These are phyloP conservation scores for Trachurus trachurus DNA, from an alignment of 2,797 vertebrate genomes.

Conservation along the genomic window DNA sequence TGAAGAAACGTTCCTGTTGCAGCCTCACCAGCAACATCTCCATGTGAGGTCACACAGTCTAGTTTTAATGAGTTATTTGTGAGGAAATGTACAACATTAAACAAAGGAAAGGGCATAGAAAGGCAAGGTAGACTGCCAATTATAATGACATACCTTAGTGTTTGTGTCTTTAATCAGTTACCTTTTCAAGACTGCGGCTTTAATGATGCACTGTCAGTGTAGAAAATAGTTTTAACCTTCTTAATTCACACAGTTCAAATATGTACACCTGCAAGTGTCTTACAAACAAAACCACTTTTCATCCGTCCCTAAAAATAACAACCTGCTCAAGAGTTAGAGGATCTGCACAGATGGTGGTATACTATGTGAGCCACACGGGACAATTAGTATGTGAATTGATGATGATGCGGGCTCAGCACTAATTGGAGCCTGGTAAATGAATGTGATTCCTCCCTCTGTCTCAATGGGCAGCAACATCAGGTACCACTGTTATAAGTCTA, in stretches of 20 bases:
- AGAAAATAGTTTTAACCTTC: slow-evolving; percentile 10
- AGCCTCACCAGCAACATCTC: slow-evolving; percentile 1
- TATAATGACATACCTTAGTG: slow-evolving; percentile 20
- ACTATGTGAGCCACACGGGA: slow-evolving; percentile 74
- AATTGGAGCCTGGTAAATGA: slow-evolving; percentile 84
- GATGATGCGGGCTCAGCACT: slow-evolving; percentile 82
- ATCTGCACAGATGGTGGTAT: slow-evolving; percentile 80
- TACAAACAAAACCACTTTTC: slow-evolving; percentile 29
- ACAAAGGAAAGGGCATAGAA: slow-evolving; percentile 35
- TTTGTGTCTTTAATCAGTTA: slow-evolving; percentile 22
- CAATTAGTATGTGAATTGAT: slow-evolving; percentile 86
- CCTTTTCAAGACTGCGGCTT: slow-evolving; percentile 12
- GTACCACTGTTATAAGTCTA: slow-evolving; percentile 81
- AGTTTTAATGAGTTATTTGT: slow-evolving; percentile 51
- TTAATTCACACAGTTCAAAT: slow-evolving; percentile 21
- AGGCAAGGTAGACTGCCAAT: slow-evolving; percentile 4
- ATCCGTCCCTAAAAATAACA: slow-evolving; percentile 59
- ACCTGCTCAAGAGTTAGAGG: slow-evolving; percentile 58
- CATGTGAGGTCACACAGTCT: neutral
- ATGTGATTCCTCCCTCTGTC: slow-evolving; percentile 79
- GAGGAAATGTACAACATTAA: slow-evolving; percentile 7
- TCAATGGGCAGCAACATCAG: slow-evolving; percentile 83
- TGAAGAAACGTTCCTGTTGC: slow-evolving; percentile 15
- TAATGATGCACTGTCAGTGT: neutral
- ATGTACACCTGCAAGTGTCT: slow-evolving; percentile 31